Conservation (phyloP, 2,888 invertebrate species). For the Agrotis segetum region DNA sequence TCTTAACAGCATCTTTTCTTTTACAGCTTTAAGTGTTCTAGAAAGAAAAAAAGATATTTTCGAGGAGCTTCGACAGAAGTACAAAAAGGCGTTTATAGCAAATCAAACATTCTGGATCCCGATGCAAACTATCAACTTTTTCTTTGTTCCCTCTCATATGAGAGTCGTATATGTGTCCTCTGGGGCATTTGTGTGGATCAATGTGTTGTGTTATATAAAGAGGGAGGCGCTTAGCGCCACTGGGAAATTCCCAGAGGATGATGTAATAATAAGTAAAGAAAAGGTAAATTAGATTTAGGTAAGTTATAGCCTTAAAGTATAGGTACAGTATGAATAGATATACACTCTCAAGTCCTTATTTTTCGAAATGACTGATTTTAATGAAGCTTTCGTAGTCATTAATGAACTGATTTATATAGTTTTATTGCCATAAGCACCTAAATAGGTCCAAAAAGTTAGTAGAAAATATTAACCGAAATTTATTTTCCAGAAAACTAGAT, state of each 20-base stretch:
- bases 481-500: too few relatives aligned
- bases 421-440: too few relatives aligned
- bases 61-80: conserved; percentile 93
- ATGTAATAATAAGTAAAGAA: neutral
- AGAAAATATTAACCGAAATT: too few relatives aligned
- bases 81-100: conserved; percentile 93
- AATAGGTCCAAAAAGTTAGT: too few relatives aligned
- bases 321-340: neutral
- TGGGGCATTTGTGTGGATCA: conserved; percentile 96
- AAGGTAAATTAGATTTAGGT: neutral
- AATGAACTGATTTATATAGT: too few relatives aligned
- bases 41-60: conserved; percentile 93
- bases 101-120: conserved; percentile 97
- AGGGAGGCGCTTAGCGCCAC: conserved; percentile 82
- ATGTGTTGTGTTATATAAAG: conserved; percentile 96
- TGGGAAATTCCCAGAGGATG: neutral
- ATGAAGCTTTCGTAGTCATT: too few relatives aligned
- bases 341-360: too few relatives aligned
- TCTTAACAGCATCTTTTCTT: conserved; percentile 1
- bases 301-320: neutral
- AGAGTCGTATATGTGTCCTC: conserved; percentile 95
- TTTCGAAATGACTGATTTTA: too few relatives aligned
- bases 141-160: conserved; percentile 93
- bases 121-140: conserved; percentile 95
- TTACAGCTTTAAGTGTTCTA: conserved; percentile 94